phyloP scores from a whole-genome alignment of 1,140 invertebrate species.

The Bombyx mandarina region DNA sequence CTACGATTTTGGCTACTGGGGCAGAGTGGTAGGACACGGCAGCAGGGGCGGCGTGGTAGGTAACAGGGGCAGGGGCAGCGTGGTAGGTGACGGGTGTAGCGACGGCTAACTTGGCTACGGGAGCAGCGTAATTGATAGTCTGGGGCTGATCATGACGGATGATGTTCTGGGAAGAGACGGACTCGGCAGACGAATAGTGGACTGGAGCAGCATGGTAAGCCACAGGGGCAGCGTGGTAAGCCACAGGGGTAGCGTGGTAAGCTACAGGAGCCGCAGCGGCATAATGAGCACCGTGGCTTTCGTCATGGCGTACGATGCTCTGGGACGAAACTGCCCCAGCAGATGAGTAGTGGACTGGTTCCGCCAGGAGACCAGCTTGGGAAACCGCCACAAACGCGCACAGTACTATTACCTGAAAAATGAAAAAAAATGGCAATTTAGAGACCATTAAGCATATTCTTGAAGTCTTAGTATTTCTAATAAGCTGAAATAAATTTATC shows the following conservation, averaged over 20 bases:
- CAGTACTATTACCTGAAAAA: constrained; percentile 34
- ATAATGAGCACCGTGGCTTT: constrained; percentile 11
- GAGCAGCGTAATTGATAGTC: constrained; percentile 70
- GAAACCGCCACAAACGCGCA: constrained; percentile 38
- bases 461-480: too few species aligned
- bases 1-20: constrained; percentile 5
- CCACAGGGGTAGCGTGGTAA: constrained; percentile 44
- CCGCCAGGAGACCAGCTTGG: constrained; percentile 36
- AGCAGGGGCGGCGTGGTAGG: constrained; percentile 13
- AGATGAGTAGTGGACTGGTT: constrained; percentile 34
- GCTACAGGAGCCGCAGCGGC: constrained; percentile 16
- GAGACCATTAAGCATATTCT: too few species aligned
- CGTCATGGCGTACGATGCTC: constrained; percentile 41
- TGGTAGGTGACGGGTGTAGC: constrained; percentile 36
- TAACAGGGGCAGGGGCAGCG: constrained; percentile 45
- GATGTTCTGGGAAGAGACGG: constrained; percentile 17
- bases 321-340: constrained; percentile 44
- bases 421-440: constrained; percentile 10
- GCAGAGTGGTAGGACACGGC: constrained; percentile 2
- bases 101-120: constrained; percentile 31
- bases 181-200: constrained; percentile 11
- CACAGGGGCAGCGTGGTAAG: constrained; percentile 52
- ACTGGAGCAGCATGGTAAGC: constrained; percentile 34
- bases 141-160: constrained; percentile 63
- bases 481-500: too few species aligned